phyloP scores from a whole-genome alignment of 1,140 invertebrate species.

The Drosophila baimaii region DNA sequence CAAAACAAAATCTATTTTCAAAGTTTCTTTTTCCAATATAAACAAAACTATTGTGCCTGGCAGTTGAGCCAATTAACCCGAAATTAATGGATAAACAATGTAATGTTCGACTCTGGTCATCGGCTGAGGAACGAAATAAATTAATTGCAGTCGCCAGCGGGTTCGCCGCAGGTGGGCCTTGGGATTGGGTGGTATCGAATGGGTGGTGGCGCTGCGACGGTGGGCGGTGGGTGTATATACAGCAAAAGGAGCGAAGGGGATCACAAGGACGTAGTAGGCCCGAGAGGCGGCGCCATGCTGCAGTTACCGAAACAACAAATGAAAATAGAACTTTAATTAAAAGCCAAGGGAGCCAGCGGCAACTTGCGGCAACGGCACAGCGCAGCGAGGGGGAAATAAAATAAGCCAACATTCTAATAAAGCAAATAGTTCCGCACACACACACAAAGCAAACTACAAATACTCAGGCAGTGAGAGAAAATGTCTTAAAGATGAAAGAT shows the following conservation, averaged over 20 bases:
- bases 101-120: conserved; percentile 31
- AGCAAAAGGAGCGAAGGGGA: neutral
- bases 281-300: conserved; percentile 60
- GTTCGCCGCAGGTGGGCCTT: conserved; percentile 62
- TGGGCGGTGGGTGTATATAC: conserved; percentile 12
- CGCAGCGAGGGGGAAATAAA: conserved; percentile 33
- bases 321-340: conserved; percentile 81
- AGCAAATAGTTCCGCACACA: conserved; percentile 47
- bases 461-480: conserved; percentile 10
- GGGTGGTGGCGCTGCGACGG: conserved; percentile 3
- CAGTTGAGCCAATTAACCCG: conserved; percentile 63
- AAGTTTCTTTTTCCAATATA: conserved; percentile 30
- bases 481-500: no score
- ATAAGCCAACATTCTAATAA: conserved; percentile 64
- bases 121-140: conserved; percentile 58
- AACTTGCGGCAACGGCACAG: conserved; percentile 9
- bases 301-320: conserved; percentile 66
- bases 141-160: conserved; percentile 72
- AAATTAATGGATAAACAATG: conserved; percentile 75
- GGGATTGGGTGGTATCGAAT: neutral
- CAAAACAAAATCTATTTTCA: conserved; percentile 13
- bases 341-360: conserved; percentile 41
- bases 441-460: neutral
- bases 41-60: conserved; percentile 41
- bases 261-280: conserved; percentile 28